These are phyloP conservation scores for Psittacula cyanocephala DNA, from an alignment of 2,113 vertebrate genomes.

Conservation along the genomic window DNA sequence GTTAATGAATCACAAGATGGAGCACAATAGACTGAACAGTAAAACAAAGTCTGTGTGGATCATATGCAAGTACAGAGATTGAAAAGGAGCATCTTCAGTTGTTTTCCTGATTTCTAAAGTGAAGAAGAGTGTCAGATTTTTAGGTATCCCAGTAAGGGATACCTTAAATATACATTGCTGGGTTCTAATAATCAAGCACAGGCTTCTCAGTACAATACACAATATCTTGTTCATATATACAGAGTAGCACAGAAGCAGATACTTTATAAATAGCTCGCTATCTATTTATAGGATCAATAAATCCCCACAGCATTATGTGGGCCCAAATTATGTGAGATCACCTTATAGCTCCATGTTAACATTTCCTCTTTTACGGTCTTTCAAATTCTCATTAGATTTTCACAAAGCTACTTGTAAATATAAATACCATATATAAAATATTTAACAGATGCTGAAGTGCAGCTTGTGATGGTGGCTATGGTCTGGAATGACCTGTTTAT, in stretches of 20 bases:
- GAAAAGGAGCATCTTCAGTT: not conserved
- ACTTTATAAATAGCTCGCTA: slow-evolving; percentile 11
- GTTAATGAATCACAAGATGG: not conserved
- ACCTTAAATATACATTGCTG: not conserved
- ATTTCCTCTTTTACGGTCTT: slow-evolving; percentile 32
- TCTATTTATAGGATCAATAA: slow-evolving; percentile 39
- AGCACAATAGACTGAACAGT: not conserved
- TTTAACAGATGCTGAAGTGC: slow-evolving; percentile 39
- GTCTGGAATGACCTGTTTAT: slow-evolving; percentile 25
- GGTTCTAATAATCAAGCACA: not conserved
- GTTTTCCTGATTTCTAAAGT: not conserved
- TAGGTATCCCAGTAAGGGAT: not conserved
- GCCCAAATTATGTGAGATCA: not conserved
- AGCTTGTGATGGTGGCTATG: slow-evolving; percentile 19
- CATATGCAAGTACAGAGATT: not conserved
- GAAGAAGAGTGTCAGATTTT: not conserved
- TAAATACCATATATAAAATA: slow-evolving; percentile 46
- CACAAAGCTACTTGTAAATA: slow-evolving; percentile 25
- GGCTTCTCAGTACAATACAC: not conserved
- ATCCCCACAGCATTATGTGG: not conserved
- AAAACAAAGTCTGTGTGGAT: not conserved
- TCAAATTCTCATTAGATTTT: not conserved
- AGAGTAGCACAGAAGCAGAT: not conserved
- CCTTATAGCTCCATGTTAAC: not conserved
- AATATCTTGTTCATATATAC: not conserved